Evolutionary conservation across 2,113 vertebrate genomes (phyloP), one percentile per base, ranked within the genome.

Genomic region (Erinaceus europaeus): DNA sequence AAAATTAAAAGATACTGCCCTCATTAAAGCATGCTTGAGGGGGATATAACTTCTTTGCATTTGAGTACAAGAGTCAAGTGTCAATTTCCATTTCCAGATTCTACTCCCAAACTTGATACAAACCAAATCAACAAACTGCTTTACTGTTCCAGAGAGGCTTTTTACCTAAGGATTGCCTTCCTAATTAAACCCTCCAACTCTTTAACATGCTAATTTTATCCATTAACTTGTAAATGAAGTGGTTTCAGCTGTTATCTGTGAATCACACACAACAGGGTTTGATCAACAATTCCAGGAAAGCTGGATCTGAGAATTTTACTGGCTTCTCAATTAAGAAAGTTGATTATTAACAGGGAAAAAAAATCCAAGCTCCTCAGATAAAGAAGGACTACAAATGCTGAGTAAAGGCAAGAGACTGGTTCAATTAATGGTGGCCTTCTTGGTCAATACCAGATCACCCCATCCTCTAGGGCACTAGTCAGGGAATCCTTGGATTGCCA

Each of bases 161-260:
- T 90, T 84, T 90, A 80, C 77, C 62, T 9, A 38, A 93, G 92
- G 68, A 89, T 36, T 90, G 76, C 50, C 73, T 86, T 93, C 90
- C 86, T 91, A 88, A 94, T 94, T 92, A 93, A 94, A 64, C 68
- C 89, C 88, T 92, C 62, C 64, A 79, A 90, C 64, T 90, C 76
- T 88, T 84, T 93, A 90, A 81, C 68, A 92, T 88, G 89, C 48
- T 93, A 91, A 92, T 95, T 91, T 89, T 62, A 53, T 48, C 90
- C 64, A 91, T 95, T 92, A 90, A 90, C 80, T 92, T 93, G 77
- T 65, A 91, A 68, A 92, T 90, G 84, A 90, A 94, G 86, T 90
- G 88, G 59, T 86, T 94, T 95, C 91, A 93, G 83, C 92, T 91
- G 93, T 65, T 85, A 65, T 88, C 61, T 50, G 29, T 77, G 72